Base-by-base conservation (phyloP, 2,888 invertebrate genomes). In the Micoletzkya japonica region DNA sequence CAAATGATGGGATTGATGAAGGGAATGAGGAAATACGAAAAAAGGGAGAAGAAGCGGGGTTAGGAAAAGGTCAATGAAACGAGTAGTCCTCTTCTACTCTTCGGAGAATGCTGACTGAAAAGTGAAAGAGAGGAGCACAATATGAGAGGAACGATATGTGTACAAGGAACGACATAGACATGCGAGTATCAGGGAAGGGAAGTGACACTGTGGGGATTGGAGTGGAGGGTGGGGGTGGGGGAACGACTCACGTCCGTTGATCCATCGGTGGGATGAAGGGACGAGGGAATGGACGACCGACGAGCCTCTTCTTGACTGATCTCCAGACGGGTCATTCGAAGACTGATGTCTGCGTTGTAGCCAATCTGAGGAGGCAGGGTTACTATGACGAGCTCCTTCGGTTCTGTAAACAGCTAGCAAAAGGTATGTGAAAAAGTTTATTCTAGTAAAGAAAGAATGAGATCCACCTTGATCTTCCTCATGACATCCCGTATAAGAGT, bases 311-410 rank as follows among this genome's bases (percentile, higher is more conserved):
- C 54, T 30, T 50, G 49, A 26, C 37, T 28, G 24, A 78, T 72
- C 39, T 73, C 73, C 76, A 78, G 72, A 54, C 76, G 76, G 26
- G 75, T 71, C 71, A 78, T 67, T 60, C 78, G 63, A 67, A 76
- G 78, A 7, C 74, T 75, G 34, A 81, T 76, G 57, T 81, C 81
- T 7, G 75, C 76, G 24, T 77, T 76, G 64, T 78, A 81, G 2
- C 81, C 81, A 26, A 74, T 73, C 81, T 81, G 71, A 54, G 77
- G 67, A n/a, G n/a, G n/a, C n/a, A n/a, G n/a, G n/a, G n/a, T n/a
- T n/a, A n/a, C n/a, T n/a, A n/a, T n/a, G n/a, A n/a, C n/a, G n/a
- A n/a, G n/a, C n/a, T n/a, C n/a, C n/a, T n/a, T n/a, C n/a, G n/a
- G n/a, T n/a, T n/a, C n/a, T n/a, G n/a, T n/a, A n/a, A n/a, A n/a